phyloP scores from a whole-genome alignment of 1,140 invertebrate genomes.

The Acyrthosiphon pisum region DNA sequence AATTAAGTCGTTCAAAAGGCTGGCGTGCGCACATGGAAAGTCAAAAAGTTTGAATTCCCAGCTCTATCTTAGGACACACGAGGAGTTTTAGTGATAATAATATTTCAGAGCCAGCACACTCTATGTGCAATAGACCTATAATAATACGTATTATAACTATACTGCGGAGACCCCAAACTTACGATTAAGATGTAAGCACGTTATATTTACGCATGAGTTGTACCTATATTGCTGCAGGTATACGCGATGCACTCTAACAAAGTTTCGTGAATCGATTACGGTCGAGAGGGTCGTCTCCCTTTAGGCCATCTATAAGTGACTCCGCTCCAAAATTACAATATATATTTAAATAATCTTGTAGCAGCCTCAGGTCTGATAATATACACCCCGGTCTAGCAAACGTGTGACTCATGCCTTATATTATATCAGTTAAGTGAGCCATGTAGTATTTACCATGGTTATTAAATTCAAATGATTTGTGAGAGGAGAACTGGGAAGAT shows the following conservation, averaged over 20 bases:
- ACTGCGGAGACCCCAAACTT: neutral
- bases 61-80: neutral
- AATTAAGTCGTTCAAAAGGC: neutral
- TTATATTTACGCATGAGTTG: neutral
- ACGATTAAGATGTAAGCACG: neutral
- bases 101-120: neutral
- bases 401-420: neutral
- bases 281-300: slow-evolving; percentile 1
- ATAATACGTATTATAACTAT: neutral
- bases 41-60: neutral
- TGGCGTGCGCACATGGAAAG: neutral
- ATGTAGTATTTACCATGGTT: neutral
- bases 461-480: neutral
- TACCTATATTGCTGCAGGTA: neutral
- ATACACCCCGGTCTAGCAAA: neutral
- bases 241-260: neutral
- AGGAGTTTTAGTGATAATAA: neutral
- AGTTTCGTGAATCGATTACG: neutral
- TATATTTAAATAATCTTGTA: neutral
- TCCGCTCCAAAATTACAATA: neutral
- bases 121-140: neutral
- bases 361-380: neutral
- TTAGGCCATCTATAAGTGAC: neutral
- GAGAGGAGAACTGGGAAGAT: neutral
- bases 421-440: neutral